These are phyloP conservation scores for Papilio elwesi DNA, from an alignment of 2,888 invertebrate species.

Conservation along the genomic window DNA sequence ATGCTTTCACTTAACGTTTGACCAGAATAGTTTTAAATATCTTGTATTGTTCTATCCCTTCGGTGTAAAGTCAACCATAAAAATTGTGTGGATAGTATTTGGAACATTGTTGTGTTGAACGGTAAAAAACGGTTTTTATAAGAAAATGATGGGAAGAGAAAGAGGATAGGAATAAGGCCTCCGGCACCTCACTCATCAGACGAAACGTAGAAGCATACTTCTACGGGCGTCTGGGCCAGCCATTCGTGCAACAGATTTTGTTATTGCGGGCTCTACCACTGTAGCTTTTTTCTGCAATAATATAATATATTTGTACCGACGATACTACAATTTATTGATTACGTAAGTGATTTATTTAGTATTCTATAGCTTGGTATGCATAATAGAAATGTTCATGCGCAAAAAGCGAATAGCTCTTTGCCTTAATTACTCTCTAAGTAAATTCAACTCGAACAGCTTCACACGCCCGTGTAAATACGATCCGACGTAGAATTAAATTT, in stretches of 20 bases:
- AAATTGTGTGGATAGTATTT: not conserved
- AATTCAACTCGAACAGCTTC: constrained; percentile 6
- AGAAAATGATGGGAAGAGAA: too few species aligned
- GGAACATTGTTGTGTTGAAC: too few species aligned
- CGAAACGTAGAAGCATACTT: too few species aligned
- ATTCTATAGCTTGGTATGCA: not conserved
- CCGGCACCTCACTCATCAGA: too few species aligned
- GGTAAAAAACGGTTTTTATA: too few species aligned
- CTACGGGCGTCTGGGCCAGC: too few species aligned
- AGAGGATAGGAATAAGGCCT: too few species aligned
- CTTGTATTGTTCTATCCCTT: not conserved
- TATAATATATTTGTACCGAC: not conserved
- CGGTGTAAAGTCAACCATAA: not conserved
- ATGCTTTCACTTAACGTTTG: not conserved
- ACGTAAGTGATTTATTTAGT: not conserved
- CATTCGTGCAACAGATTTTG: too few species aligned
- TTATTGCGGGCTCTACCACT: too few species aligned
- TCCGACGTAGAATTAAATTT: constrained; percentile 14
- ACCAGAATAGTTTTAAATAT: not conserved
- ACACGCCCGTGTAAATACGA: constrained; percentile 15
- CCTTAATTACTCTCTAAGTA: constrained; percentile 19
- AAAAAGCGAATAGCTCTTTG: constrained; percentile 8
- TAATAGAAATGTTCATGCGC: not conserved
- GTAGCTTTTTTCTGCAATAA: not conserved
- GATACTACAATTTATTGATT: not conserved